A percentile compares a stretch with the other conserved stretches of the same genome.
These are phyloP conservation scores for Chorisops tibialis DNA, from an alignment of 2,888 invertebrate genomes.

Conservation along the genomic window DNA sequence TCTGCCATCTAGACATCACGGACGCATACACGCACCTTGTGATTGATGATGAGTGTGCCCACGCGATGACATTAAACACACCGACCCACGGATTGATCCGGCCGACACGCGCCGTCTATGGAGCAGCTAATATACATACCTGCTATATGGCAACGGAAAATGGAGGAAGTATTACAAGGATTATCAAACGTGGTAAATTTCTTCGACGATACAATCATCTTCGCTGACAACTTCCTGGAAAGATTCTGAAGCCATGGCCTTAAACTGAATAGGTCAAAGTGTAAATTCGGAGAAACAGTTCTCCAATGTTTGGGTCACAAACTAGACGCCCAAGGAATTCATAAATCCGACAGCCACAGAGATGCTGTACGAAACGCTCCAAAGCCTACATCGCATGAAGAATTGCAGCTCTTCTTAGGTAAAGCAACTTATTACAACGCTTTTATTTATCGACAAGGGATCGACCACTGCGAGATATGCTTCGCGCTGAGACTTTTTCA, in stretches of 20 bases:
- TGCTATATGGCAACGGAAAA: constrained; percentile 25
- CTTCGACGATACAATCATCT: constrained; percentile 29
- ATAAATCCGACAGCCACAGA: constrained; percentile 29
- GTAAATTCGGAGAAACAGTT: constrained; percentile 22
- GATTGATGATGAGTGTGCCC: constrained; percentile 27
- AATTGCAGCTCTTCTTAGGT: constrained; percentile 9
- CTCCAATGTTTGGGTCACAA: constrained; percentile 28
- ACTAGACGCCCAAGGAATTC: constrained; percentile 23
- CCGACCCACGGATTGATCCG: constrained; percentile 28
- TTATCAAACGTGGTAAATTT: constrained; percentile 17
- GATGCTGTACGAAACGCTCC: constrained; percentile 21
- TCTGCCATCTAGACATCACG: constrained; percentile 28
- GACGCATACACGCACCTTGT: constrained; percentile 30
- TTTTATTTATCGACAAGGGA: background rate
- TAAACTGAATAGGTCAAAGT: constrained; percentile 25
- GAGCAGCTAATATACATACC: background rate
- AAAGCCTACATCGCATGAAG: constrained; percentile 12
- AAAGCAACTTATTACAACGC: constrained; percentile 10
- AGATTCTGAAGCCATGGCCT: constrained; percentile 10
- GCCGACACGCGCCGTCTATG: constrained; percentile 57
- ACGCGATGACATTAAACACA: constrained; percentile 25
- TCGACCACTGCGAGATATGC: constrained; percentile 8
- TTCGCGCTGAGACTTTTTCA: background rate
- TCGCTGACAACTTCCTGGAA: constrained; percentile 27
- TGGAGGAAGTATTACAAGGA: constrained; percentile 24